These are phyloP conservation scores for Candidula unifasciata DNA, from an alignment of 2,888 invertebrate species.

Conservation along the genomic window DNA sequence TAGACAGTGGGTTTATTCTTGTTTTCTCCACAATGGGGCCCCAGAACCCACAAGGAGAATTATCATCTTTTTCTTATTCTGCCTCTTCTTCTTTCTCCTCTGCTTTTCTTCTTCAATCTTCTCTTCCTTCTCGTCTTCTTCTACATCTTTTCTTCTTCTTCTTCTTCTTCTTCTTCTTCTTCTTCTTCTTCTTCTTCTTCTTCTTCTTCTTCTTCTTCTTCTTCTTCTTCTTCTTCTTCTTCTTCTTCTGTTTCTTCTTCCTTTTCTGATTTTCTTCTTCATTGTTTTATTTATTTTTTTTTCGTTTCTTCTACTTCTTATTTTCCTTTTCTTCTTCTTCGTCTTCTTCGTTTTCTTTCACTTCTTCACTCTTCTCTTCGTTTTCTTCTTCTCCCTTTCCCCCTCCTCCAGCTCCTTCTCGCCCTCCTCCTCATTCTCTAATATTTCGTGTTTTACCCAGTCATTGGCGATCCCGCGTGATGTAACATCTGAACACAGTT, in stretches of 20 bases:
- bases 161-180: constrained; percentile 1
- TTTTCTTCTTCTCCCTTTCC: neutral
- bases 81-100: neutral
- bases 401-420: neutral
- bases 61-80: too few relatives aligned
- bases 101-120: neutral
- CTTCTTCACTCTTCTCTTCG: neutral
- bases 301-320: neutral
- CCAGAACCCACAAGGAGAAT: too few relatives aligned
- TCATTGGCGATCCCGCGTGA: neutral
- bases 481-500: too few relatives aligned
- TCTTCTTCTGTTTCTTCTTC: constrained; percentile 36
- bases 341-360: neutral
- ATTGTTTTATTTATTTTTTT: neutral
- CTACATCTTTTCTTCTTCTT: neutral
- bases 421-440: neutral
- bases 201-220: constrained; percentile 26
- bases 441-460: neutral
- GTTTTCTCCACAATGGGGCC: too few relatives aligned
- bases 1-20: too few relatives aligned
- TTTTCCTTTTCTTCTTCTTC: neutral
- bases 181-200: neutral
- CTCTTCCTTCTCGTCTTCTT: neutral
- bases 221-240: constrained; percentile 42
- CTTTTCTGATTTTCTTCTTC: neutral